Conservation (phyloP, 2,888 invertebrate species). For the Beris morrisii region DNA sequence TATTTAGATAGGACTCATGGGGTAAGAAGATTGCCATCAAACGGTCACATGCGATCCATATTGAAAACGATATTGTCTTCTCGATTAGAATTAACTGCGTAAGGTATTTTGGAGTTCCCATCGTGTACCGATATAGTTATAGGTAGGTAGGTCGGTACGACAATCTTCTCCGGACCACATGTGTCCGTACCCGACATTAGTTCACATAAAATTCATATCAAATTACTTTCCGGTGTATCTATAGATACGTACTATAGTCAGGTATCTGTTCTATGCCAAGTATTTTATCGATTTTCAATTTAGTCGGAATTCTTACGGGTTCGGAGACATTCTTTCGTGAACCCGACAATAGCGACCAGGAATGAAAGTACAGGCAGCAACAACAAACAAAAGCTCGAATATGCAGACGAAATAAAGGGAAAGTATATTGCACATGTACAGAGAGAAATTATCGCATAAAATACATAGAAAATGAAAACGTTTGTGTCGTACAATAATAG, state of each 20-base stretch:
- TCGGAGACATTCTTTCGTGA: conserved; percentile 8
- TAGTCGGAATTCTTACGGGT: conserved; percentile 21
- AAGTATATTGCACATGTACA: background rate
- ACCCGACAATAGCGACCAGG: background rate
- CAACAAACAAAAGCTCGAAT: background rate
- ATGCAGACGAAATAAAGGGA: conserved; percentile 4
- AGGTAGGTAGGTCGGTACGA: too few species aligned
- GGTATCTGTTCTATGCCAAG: conserved; percentile 13
- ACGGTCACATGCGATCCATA: conserved; percentile 28
- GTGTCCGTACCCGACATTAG: conserved; percentile 23
- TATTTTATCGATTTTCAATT: conserved; percentile 28
- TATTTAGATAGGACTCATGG: conserved; percentile 14
- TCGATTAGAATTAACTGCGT: too few species aligned
- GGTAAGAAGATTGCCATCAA: conserved; percentile 28
- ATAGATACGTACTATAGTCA: conserved; percentile 3
- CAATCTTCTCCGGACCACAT: background rate
- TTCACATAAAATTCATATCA: conserved; percentile 25
- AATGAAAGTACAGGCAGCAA: conserved; percentile 1
- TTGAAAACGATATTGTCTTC: background rate
- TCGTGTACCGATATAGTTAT: too few species aligned
- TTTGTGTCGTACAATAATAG: conserved; percentile 23
- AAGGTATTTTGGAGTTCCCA: too few species aligned
- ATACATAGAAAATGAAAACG: conserved; percentile 25
- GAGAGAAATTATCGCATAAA: conserved; percentile 11
- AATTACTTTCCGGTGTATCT: conserved; percentile 22